These are phyloP conservation scores for Hirundo rustica DNA, from an alignment of 2,797 vertebrate species.

Conservation along the genomic window DNA sequence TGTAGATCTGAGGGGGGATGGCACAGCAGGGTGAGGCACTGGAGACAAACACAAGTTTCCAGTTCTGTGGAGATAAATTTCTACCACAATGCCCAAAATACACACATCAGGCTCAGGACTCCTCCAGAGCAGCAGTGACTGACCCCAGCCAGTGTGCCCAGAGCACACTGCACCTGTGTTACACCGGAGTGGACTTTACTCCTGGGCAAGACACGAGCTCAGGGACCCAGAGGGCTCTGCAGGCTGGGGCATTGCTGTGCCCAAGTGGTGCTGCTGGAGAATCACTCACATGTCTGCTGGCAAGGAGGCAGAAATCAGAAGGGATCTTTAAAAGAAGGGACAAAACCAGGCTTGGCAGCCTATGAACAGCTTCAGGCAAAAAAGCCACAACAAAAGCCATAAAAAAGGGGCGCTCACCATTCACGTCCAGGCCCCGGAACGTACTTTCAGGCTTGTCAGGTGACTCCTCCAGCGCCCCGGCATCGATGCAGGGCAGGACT, in stretches of 20 bases:
- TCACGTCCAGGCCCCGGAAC: constrained; percentile 80
- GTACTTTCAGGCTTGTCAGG: constrained; percentile 74
- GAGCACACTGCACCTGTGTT: not conserved
- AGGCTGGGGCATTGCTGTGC: not conserved
- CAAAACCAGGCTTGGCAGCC: not conserved
- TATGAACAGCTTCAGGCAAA: not conserved
- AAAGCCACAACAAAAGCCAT: not conserved
- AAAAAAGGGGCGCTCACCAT: constrained; percentile 75
- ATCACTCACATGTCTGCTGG: not conserved
- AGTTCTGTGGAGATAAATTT: not conserved
- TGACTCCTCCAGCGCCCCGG: constrained; percentile 75
- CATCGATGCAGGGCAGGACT: constrained; percentile 70
- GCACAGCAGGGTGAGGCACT: not conserved
- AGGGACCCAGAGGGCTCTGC: not conserved
- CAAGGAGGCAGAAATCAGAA: not conserved
- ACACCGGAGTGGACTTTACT: fast-evolving
- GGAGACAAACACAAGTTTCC: not conserved
- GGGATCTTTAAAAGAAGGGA: not conserved
- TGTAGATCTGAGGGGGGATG: not conserved
- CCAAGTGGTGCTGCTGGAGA: not conserved
- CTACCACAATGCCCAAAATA: not conserved
- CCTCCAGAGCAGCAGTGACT: not conserved
- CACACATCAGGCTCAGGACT: not conserved
- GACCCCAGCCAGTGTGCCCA: fast-evolving
- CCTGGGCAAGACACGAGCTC: not conserved